A percentile compares a stretch with the other conserved stretches of the same genome.
Conservation (phyloP, 2,888 invertebrate species). For the Diarsia brunnea region DNA sequence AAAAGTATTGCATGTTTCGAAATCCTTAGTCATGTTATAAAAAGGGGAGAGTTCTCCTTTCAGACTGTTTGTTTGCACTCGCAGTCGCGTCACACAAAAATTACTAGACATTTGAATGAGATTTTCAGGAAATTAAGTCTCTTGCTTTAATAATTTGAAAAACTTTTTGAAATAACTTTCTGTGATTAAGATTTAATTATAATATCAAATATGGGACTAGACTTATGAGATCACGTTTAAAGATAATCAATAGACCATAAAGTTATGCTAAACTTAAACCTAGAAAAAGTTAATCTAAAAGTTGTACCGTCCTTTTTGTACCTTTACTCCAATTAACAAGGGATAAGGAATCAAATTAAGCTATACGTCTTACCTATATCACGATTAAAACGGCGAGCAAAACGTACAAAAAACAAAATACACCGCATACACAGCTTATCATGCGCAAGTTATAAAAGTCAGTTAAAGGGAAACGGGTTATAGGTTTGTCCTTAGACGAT, state of each 20-base stretch:
- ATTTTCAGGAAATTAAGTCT: background rate
- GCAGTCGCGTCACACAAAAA: constrained; percentile 6
- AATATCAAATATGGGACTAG: background rate
- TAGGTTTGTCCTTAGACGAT: constrained; percentile 55
- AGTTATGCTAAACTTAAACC: background rate
- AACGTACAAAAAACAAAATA: constrained; percentile 14
- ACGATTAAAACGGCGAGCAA: background rate
- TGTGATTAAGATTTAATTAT: too few species aligned
- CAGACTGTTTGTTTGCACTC: constrained; percentile 1
- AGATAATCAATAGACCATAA: background rate
- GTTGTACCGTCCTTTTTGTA: background rate
- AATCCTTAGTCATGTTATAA: constrained; percentile 32
- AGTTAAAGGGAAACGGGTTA: constrained; percentile 59
- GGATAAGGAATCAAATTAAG: constrained; percentile 4
- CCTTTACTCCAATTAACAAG: background rate
- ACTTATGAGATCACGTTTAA: background rate
- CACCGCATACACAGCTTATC: constrained; percentile 31
- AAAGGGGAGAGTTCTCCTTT: constrained; percentile 8
- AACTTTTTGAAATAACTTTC: too few species aligned
- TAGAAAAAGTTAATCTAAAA: background rate
- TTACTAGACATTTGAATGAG: constrained; percentile 11
- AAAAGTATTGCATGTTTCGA: constrained; percentile 25
- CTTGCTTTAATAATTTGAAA: background rate
- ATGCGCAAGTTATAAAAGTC: constrained; percentile 57
- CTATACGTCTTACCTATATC: background rate